Evolutionary conservation across 1,140 invertebrate species (phyloP), one percentile per base, ranked within the genome.

Genomic region (Drosophila bifasciata): DNA sequence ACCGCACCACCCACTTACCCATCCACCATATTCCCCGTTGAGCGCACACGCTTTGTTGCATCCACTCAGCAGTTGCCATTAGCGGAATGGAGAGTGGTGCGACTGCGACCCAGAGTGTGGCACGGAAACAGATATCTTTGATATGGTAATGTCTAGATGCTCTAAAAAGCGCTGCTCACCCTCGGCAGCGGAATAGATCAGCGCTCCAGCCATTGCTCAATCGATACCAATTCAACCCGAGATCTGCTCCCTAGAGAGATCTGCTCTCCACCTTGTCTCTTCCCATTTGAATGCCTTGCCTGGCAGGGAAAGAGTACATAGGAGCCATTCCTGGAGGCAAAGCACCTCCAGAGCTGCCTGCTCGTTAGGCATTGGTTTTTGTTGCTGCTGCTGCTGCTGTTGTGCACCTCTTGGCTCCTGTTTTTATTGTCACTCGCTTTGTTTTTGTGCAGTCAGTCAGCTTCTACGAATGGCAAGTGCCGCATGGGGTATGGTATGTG

Each of bases 21-120:
- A 21, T 17, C 17, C 40, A 28, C 32, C 40, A 17, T 15, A 15
- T 36, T 36, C 53, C 53, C 39, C 36, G 19, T 46, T 63, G 36
- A 45, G 50, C 39, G 43, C 74, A 76, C 83, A 74, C 70, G 83
- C 74, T 86, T 88, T 86, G 81, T 81, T 86, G 81, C 81, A 86
- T 86, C 83, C 83, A 88, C 81, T 86, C 81, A 86, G 74, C 81
- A 80, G 58, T 75, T 78, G 74, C 74, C 75, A 72, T 88, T 75
- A 78, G 66, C 49, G 59, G 52, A 74, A 71, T 64, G 70, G 45
- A 43, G 41, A 45, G 49, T 40, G 50, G 53, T 23, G 57, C 17
- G 57, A 17, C 21, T 21, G 44, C 44, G 28, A n/a, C 3, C 43
- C 45, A 36, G 16, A 63, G 60, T 59, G 39, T 44, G 45, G 43